A percentile compares a stretch with the other conserved stretches of the same genome.
Conservation (phyloP, 2,797 vertebrate genomes). For the Chromobotia macracanthus region DNA sequence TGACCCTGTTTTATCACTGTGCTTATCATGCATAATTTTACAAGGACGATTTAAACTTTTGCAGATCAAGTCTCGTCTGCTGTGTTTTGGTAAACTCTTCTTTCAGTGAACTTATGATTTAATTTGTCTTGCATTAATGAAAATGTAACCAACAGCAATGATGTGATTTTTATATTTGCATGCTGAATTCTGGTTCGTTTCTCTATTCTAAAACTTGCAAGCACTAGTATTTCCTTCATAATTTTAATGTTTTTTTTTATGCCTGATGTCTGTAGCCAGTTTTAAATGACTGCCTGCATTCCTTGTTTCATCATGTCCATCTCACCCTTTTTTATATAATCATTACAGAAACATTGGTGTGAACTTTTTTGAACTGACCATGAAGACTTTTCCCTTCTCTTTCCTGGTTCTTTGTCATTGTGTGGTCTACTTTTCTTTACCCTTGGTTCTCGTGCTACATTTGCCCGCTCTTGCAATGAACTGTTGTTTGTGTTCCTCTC, state of each 20-base stretch:
- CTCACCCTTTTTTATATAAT: not conserved
- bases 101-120: not conserved
- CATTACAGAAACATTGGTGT: constrained; percentile 13
- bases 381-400: not conserved
- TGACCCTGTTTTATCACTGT: not conserved
- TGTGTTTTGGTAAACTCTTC: not conserved
- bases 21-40: not conserved
- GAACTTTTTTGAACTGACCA: constrained; percentile 10
- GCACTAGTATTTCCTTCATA: no score
- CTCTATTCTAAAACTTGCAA: no score
- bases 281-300: not conserved
- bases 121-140: not conserved
- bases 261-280: no score
- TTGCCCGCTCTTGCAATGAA: constrained; percentile 52
- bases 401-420: constrained; percentile 41
- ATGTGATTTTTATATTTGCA: not conserved
- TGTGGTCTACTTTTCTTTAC: constrained; percentile 48
- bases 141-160: not conserved
- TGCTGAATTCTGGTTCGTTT: no score
- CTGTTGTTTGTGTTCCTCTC: constrained; percentile 66
- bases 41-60: not conserved
- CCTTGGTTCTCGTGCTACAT: constrained; percentile 58
- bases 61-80: not conserved
- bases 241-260: no score
- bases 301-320: constrained; percentile 3